phyloP scores from a whole-genome alignment of 2,888 invertebrate genomes.

The Drosophila meridiana region DNA sequence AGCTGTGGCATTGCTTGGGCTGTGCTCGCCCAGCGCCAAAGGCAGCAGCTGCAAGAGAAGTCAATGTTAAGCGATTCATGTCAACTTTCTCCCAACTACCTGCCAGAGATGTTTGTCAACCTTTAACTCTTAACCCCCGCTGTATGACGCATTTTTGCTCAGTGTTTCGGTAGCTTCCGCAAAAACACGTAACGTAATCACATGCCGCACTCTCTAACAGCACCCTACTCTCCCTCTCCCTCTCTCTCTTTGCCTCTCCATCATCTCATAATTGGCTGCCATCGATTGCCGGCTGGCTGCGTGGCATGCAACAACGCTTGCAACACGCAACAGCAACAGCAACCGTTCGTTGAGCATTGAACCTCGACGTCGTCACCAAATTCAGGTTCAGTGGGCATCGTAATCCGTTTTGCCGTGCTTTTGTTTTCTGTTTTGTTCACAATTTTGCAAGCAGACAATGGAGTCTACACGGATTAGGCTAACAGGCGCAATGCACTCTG shows the following conservation, averaged over 20 bases:
- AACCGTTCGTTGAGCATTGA: slow-evolving; percentile 59
- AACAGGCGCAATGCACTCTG: slow-evolving; percentile 12
- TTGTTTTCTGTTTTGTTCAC: slow-evolving; percentile 45
- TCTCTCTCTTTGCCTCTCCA: not conserved
- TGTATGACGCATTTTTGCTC: slow-evolving; percentile 15
- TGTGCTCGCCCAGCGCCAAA: slow-evolving; percentile 19
- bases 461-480: not conserved
- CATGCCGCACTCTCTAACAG: not conserved
- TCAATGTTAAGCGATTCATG: slow-evolving; percentile 19
- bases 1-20: slow-evolving; percentile 29
- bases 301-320: slow-evolving; percentile 47
- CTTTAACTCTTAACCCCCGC: slow-evolving; percentile 44
- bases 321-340: slow-evolving; percentile 46
- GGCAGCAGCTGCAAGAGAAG: slow-evolving; percentile 42
- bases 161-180: slow-evolving; percentile 28
- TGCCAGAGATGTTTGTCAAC: slow-evolving; percentile 22
- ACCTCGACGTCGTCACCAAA: slow-evolving; percentile 67
- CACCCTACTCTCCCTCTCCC: slow-evolving; percentile 8
- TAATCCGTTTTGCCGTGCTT: slow-evolving; percentile 43
- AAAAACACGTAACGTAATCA: slow-evolving; percentile 48
- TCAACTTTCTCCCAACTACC: slow-evolving; percentile 46
- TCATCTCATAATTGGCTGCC: slow-evolving; percentile 45
- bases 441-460: slow-evolving; percentile 22
- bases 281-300: slow-evolving; percentile 35
- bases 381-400: slow-evolving; percentile 62